phyloP scores from a whole-genome alignment of 2,888 invertebrate species.

The Strigamia crassipes region DNA sequence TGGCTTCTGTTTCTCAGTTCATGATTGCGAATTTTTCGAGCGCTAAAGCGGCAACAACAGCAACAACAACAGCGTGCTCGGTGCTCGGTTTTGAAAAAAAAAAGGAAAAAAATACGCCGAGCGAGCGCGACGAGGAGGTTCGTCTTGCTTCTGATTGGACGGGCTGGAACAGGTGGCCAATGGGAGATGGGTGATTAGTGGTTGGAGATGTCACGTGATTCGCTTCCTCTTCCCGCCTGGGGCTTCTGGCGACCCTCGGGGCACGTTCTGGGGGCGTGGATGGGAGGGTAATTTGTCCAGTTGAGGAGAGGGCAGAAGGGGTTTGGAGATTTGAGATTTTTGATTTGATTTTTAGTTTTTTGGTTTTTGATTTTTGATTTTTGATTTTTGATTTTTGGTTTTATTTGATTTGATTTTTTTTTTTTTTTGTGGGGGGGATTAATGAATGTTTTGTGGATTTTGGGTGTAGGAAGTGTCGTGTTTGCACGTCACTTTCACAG shows the following conservation, averaged over 20 bases:
- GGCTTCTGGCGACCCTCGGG: not conserved
- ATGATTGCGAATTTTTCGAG: not conserved
- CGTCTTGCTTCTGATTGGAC: not conserved
- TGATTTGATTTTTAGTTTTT: not conserved
- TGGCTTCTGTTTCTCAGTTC: no score
- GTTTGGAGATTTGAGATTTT: not conserved
- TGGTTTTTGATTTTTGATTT: not conserved
- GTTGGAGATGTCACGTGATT: not conserved
- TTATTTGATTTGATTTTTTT: no score
- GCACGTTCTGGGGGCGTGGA: slow-evolving; percentile 24
- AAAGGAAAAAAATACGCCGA: not conserved
- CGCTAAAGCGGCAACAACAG: no score
- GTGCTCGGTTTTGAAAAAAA: no score
- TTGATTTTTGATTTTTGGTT: not conserved
- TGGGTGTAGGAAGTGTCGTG: not conserved
- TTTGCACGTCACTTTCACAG: slow-evolving; percentile 6
- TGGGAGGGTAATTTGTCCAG: slow-evolving; percentile 28
- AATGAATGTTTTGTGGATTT: not conserved
- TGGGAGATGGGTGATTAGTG: not conserved
- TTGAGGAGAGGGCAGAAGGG: no score
- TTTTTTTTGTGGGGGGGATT: not conserved
- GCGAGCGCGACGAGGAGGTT: not conserved
- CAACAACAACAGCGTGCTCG: not conserved
- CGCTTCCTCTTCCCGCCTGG: not conserved
- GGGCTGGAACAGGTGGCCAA: not conserved